phyloP scores from a whole-genome alignment of 2,113 vertebrate genomes.

The Microcebus jonahi region DNA sequence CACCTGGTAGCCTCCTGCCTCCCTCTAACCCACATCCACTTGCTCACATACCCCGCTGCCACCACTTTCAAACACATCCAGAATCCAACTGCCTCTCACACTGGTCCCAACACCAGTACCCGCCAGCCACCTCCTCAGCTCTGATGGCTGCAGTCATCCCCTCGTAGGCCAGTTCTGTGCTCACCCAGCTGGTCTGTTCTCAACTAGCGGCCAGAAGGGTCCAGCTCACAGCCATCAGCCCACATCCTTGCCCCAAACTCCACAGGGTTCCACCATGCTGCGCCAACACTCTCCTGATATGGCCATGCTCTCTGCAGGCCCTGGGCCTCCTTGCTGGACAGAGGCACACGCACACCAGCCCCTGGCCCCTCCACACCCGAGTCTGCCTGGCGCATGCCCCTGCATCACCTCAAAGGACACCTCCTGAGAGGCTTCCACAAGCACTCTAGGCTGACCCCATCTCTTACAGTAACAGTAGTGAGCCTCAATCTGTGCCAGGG shows the following conservation, averaged over 20 bases:
- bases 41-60: background rate
- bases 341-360: no score
- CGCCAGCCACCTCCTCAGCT: background rate
- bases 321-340: no score
- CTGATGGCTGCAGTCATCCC: background rate
- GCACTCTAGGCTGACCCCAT: background rate
- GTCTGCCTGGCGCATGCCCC: background rate
- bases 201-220: background rate
- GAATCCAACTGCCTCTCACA: background rate
- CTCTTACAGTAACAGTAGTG: background rate
- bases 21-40: background rate
- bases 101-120: background rate
- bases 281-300: no score
- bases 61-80: background rate
- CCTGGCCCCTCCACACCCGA: background rate
- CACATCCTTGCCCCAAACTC: background rate
- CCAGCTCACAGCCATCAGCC: background rate
- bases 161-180: background rate
- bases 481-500: background rate
- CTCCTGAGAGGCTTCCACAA: background rate
- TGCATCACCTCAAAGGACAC: background rate
- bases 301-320: no score
- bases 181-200: no score
- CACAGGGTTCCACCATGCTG: background rate
- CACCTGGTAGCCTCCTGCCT: background rate